Percentiles rank a stretch among this genome's conserved stretches.
These are phyloP conservation scores for Aulostomus chinensis DNA, from an alignment of 2,797 vertebrate species.

Conservation along the genomic window DNA sequence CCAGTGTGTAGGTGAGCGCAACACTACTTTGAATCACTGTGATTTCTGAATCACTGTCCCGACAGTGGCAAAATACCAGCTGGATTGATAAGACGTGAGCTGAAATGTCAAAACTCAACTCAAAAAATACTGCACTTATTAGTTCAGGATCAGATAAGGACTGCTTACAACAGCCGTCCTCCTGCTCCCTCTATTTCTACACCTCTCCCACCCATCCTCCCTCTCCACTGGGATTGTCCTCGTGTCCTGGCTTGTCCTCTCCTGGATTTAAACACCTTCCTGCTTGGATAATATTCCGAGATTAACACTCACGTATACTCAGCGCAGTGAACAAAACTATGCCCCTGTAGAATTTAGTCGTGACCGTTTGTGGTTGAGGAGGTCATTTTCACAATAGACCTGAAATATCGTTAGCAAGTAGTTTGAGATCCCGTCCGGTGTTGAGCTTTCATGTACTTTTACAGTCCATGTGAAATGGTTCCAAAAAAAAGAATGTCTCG, in stretches of 20 bases:
- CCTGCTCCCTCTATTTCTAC: no score
- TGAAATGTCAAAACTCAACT: not conserved
- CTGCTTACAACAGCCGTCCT: not conserved
- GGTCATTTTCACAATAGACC: no score
- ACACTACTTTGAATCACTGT: slow-evolving; percentile 31
- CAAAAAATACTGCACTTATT: not conserved
- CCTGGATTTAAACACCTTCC: slow-evolving; percentile 20
- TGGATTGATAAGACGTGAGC: not conserved
- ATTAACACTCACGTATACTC: no score
- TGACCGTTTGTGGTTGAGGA: no score
- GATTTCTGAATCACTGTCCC: slow-evolving; percentile 46
- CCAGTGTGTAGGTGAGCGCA: slow-evolving; percentile 45
- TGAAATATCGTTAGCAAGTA: no score
- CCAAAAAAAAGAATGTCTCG: no score
- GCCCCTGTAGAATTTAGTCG: no score
- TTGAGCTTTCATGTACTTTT: no score
- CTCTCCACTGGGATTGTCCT: slow-evolving; percentile 25
- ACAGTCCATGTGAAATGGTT: no score
- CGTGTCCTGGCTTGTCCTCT: slow-evolving; percentile 43
- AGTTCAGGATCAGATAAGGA: not conserved
- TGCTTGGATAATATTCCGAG: slow-evolving; percentile 14
- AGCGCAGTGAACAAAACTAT: no score
- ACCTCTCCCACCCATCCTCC: not conserved
- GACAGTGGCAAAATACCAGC: slow-evolving; percentile 29
- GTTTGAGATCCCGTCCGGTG: no score